Evolutionary conservation across 2,797 vertebrate species (phyloP).

Genomic region (Sciurus carolinensis): DNA sequence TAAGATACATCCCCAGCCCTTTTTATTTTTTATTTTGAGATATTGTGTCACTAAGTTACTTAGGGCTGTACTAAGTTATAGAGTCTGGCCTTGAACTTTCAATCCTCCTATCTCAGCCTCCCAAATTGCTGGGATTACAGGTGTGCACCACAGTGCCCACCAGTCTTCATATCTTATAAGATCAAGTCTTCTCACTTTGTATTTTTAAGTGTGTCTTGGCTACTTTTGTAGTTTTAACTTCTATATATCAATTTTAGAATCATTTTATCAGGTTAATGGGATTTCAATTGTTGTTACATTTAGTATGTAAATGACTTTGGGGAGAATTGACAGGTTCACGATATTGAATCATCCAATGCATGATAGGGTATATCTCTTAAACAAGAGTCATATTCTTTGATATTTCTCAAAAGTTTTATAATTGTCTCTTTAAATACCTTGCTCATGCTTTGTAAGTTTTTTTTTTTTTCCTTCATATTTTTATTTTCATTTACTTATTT

Average conservation of each 20-base stretch:
- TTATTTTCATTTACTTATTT: too few relatives aligned
- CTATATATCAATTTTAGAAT: constrained; percentile 28
- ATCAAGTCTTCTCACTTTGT: neutral
- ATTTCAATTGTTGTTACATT: constrained; percentile 24
- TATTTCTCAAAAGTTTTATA: neutral
- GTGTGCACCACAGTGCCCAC: too few relatives aligned
- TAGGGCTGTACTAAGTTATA: neutral
- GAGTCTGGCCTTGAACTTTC: neutral
- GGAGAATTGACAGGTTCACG: neutral
- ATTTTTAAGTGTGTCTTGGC: neutral
- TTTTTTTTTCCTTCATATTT: neutral
- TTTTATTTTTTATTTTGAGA: neutral
- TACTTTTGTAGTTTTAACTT: constrained; percentile 33
- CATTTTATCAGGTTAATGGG: neutral
- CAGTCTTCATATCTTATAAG: neutral
- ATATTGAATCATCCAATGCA: neutral
- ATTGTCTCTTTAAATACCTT: constrained; percentile 26
- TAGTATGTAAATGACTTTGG: neutral
- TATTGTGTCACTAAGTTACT: neutral
- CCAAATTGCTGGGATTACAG: neutral
- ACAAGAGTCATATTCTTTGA: neutral
- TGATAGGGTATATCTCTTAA: neutral
- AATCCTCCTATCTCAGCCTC: neutral
- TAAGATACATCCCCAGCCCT: neutral
- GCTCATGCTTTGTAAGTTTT: neutral